phyloP scores from a whole-genome alignment of 1,140 invertebrate genomes.

The Chlorops oryzae region DNA sequence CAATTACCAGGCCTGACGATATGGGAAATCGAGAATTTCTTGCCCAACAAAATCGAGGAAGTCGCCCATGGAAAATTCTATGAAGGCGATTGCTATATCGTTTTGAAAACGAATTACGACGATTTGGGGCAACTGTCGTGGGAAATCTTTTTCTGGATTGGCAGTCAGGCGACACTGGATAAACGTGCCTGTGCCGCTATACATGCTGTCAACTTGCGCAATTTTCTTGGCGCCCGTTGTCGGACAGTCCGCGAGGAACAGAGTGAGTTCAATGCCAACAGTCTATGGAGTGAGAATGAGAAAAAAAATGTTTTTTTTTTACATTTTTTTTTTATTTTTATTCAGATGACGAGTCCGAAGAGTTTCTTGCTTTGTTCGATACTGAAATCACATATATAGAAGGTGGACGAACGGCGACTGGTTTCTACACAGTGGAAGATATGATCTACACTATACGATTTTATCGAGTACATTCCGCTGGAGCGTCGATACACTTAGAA shows the following conservation, averaged over 20 bases:
- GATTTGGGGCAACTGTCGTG: conserved; percentile 80
- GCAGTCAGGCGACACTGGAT: conserved; percentile 90
- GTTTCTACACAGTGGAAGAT: conserved; percentile 97
- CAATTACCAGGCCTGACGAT: conserved; percentile 80
- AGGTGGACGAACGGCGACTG: conserved; percentile 91
- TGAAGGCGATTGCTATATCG: conserved; percentile 98
- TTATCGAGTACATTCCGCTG: conserved; percentile 84
- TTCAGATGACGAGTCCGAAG: conserved; percentile 83
- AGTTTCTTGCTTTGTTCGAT: conserved; percentile 90
- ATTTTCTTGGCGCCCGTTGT: conserved; percentile 89
- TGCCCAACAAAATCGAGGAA: conserved; percentile 93
- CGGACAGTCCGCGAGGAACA: conserved; percentile 98
- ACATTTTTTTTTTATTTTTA: conserved; percentile 3
- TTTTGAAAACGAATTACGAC: conserved; percentile 86
- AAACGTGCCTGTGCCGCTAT: conserved; percentile 98
- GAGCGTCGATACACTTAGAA: conserved; percentile 86
- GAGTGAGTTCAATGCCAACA: conserved; percentile 12
- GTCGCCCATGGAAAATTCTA: conserved; percentile 96
- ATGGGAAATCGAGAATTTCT: conserved; percentile 99
- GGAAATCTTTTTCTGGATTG: conserved; percentile 99
- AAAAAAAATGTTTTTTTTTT: background rate
- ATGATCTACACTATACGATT: conserved; percentile 75
- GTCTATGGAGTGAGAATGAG: background rate
- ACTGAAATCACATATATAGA: conserved; percentile 92
- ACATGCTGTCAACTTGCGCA: conserved; percentile 96